Conservation (phyloP, 1,140 invertebrate species). For the Maniola jurtina region DNA sequence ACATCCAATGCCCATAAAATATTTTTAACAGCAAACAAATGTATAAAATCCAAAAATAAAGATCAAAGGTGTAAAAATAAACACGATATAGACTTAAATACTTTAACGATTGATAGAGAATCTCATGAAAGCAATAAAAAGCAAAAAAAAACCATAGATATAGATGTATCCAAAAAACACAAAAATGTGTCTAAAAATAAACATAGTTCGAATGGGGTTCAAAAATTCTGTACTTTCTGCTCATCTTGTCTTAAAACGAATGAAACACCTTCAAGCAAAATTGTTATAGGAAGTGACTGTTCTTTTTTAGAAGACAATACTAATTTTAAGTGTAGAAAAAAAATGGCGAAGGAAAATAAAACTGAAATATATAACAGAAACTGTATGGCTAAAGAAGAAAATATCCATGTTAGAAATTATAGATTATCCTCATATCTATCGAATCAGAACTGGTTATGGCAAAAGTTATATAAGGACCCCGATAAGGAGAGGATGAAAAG, state of each 20-base stretch:
- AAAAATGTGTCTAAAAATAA: not conserved
- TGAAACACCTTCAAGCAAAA: not conserved
- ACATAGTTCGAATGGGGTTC: not conserved
- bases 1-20: not conserved
- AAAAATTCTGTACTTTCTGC: not conserved
- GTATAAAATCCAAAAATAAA: not conserved
- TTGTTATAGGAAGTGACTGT: not conserved
- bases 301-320: not conserved
- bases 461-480: slow-evolving; percentile 1
- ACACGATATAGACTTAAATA: too few species aligned
- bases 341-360: not conserved
- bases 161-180: not conserved
- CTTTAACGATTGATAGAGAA: not conserved
- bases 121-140: not conserved
- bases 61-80: not conserved
- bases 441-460: slow-evolving; percentile 6
- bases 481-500: not conserved
- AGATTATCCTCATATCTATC: slow-evolving; percentile 10
- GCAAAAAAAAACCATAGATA: not conserved
- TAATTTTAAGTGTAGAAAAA: slow-evolving; percentile 19
- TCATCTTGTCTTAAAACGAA: not conserved
- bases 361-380: not conserved
- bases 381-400: not conserved
- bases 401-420: not conserved
- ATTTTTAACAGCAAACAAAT: not conserved